A percentile compares a stretch with the other conserved stretches of the same genome.
phyloP scores from a whole-genome alignment of 2,113 vertebrate species.

The Aix galericulata region DNA sequence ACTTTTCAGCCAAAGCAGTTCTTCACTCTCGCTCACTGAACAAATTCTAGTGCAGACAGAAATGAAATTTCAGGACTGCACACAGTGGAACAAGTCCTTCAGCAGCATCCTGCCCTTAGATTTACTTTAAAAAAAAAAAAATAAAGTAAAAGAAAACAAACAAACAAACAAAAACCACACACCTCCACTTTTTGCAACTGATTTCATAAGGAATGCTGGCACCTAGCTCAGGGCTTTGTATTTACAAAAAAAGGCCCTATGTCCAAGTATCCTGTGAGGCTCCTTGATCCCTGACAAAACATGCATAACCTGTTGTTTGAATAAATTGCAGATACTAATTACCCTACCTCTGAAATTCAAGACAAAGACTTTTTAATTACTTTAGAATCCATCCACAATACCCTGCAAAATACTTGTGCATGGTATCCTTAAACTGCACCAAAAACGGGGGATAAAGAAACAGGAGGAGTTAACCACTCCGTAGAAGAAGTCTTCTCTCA shows the following conservation, averaged over 20 bases:
- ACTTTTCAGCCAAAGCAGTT: neutral
- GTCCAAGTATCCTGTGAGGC: neutral
- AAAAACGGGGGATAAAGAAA: neutral
- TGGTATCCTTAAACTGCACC: neutral
- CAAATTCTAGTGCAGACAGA: neutral
- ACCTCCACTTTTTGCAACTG: neutral
- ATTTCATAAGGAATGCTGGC: neutral
- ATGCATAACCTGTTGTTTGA: neutral
- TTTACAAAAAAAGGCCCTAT: neutral
- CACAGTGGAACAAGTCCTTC: neutral
- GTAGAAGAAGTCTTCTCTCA: neutral
- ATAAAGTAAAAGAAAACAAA: neutral
- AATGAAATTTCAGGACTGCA: neutral
- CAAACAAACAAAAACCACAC: too few relatives aligned
- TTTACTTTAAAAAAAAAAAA: neutral
- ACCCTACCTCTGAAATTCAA: neutral
- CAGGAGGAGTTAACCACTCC: neutral
- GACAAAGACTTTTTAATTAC: neutral
- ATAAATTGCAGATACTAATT: neutral
- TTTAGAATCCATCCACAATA: neutral
- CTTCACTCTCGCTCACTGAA: neutral
- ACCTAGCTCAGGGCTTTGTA: neutral
- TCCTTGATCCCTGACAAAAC: neutral
- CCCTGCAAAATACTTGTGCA: rapidly evolving
- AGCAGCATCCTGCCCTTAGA: neutral